phyloP scores from a whole-genome alignment of 2,888 invertebrate species.

The Cremastinae sp. region DNA sequence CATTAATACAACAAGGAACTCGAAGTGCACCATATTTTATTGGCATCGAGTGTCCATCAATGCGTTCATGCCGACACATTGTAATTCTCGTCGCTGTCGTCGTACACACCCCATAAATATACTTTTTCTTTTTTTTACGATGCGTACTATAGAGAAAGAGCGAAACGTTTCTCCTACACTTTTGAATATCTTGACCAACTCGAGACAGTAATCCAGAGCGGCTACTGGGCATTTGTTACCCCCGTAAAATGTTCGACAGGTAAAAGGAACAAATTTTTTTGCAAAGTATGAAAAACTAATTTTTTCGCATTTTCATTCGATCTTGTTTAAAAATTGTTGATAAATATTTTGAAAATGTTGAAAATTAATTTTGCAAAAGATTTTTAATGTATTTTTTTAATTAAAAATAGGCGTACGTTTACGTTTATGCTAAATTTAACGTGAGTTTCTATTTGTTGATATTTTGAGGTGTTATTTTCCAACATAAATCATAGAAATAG shows the following conservation, averaged over 20 bases:
- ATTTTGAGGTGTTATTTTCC: too few species aligned
- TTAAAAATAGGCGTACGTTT: too few species aligned
- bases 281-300: too few species aligned
- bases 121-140: not conserved
- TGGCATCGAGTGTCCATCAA: slow-evolving; percentile 27
- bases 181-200: slow-evolving; percentile 15
- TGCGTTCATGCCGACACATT: not conserved
- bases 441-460: too few species aligned
- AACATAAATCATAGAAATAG: too few species aligned
- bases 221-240: slow-evolving; percentile 14
- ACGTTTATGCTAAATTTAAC: too few species aligned
- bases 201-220: not conserved
- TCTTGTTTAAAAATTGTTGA: slow-evolving; percentile 9
- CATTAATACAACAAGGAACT: slow-evolving; percentile 13
- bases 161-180: not conserved
- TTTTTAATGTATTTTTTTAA: too few species aligned
- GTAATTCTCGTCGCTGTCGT: slow-evolving; percentile 1
- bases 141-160: not conserved
- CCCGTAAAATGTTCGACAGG: too few species aligned
- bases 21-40: slow-evolving; percentile 64
- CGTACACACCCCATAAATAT: slow-evolving; percentile 21
- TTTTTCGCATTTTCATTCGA: too few species aligned
- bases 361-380: too few species aligned
- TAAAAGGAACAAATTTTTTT: too few species aligned
- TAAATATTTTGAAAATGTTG: too few species aligned